Percentiles rank a stretch among this genome's conserved stretches.
phyloP scores from a whole-genome alignment of 1,140 invertebrate species.

The Galleria mellonella region DNA sequence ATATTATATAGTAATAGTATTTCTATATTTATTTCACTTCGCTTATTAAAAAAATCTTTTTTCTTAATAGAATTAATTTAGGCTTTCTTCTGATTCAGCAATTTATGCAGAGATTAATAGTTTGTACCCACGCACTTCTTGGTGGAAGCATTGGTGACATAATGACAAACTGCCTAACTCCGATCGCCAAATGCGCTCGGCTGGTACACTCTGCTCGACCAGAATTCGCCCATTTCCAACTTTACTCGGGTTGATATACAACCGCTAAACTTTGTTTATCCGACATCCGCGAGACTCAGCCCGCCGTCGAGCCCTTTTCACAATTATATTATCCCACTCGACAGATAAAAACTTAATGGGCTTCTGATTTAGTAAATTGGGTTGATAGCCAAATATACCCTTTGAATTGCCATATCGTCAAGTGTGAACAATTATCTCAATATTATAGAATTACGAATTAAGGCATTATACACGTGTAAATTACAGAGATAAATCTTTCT shows the following conservation, averaged over 20 bases:
- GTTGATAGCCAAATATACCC: conserved; percentile 1
- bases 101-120: too few species aligned
- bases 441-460: neutral
- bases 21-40: too few species aligned
- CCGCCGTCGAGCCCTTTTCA: neutral
- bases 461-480: neutral
- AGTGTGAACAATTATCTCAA: neutral
- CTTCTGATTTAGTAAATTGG: conserved; percentile 3
- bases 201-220: neutral
- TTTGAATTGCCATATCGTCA: neutral
- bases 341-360: conserved; percentile 1
- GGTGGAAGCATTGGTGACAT: neutral
- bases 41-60: too few species aligned
- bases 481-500: too few species aligned
- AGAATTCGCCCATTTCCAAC: neutral
- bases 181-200: neutral
- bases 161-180: conserved; percentile 7
- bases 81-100: too few species aligned
- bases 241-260: neutral
- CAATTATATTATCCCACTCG: conserved; percentile 2
- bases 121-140: neutral
- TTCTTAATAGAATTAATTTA: too few species aligned
- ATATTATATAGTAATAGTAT: too few species aligned
- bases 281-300: neutral
- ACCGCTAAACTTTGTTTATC: conserved; percentile 2